Evolutionary conservation across 2,113 vertebrate species (phyloP).

Genomic region (Neopipo cinnamomea): DNA sequence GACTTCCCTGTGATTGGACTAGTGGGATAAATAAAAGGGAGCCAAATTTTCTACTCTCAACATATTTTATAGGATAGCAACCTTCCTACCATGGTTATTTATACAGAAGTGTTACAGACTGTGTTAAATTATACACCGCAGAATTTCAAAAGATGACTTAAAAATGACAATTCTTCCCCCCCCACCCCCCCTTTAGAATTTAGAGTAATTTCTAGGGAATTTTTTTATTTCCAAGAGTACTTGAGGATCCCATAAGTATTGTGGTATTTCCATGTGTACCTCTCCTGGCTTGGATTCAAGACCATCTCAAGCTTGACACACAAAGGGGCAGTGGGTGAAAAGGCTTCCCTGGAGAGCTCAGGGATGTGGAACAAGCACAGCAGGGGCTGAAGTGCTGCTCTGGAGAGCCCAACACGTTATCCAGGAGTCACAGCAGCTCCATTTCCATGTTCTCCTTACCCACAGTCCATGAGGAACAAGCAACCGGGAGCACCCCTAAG

Average conservation of each 20-base stretch:
- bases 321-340: background rate
- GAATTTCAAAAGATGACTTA: background rate
- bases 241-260: background rate
- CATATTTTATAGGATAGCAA: constrained; percentile 9
- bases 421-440: background rate
- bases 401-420: background rate
- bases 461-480: background rate
- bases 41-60: background rate
- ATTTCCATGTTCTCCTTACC: background rate
- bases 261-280: background rate
- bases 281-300: background rate
- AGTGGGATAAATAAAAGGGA: background rate
- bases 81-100: constrained; percentile 8
- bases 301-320: background rate
- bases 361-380: background rate
- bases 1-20: background rate
- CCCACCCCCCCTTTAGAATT: background rate
- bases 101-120: constrained; percentile 16
- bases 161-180: background rate
- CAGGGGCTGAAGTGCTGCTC: background rate
- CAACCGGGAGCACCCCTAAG: background rate
- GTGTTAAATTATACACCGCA: constrained; percentile 25
- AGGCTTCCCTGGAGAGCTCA: background rate
- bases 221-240: background rate
- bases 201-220: background rate